Evolutionary conservation across 2,797 vertebrate species (phyloP).

Genomic region (Parauchenoglanis ngamensis): DNA sequence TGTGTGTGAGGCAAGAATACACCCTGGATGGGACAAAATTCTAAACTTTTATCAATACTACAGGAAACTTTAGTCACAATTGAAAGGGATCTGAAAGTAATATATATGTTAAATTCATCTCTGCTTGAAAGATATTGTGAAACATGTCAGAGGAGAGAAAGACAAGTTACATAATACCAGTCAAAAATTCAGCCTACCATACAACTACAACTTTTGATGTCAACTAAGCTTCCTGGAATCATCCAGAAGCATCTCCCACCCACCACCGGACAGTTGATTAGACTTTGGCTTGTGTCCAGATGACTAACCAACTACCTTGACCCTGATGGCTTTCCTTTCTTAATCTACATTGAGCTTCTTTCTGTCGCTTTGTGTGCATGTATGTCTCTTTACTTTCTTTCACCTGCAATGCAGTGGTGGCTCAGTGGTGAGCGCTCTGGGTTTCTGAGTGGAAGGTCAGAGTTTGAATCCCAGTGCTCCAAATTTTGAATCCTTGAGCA

Average conservation of each 20-base stretch:
- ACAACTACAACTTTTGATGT: not conserved
- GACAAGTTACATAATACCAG: not conserved
- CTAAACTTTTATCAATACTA: not conserved
- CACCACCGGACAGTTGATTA: not conserved
- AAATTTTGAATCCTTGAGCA: not conserved
- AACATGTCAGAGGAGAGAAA: not conserved
- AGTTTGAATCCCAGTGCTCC: not conserved
- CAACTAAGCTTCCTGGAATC: not conserved
- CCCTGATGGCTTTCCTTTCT: not conserved
- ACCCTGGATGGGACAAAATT: not conserved
- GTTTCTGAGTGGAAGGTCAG: not conserved
- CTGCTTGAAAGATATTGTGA: not conserved
- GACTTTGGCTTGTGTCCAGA: slow-evolving; percentile 1
- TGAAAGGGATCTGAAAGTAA: not conserved
- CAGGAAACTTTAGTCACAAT: not conserved
- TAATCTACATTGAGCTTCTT: slow-evolving; percentile 1
- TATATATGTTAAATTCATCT: not conserved
- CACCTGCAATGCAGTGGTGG: not conserved
- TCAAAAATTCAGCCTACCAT: not conserved
- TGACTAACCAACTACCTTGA: not conserved
- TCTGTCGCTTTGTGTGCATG: not conserved
- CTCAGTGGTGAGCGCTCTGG: not conserved
- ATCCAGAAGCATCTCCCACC: not conserved
- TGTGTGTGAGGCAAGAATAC: not conserved
- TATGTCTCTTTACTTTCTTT: not conserved